phyloP scores from a whole-genome alignment of 2,888 invertebrate species.

The Sarcophaga subvicina region DNA sequence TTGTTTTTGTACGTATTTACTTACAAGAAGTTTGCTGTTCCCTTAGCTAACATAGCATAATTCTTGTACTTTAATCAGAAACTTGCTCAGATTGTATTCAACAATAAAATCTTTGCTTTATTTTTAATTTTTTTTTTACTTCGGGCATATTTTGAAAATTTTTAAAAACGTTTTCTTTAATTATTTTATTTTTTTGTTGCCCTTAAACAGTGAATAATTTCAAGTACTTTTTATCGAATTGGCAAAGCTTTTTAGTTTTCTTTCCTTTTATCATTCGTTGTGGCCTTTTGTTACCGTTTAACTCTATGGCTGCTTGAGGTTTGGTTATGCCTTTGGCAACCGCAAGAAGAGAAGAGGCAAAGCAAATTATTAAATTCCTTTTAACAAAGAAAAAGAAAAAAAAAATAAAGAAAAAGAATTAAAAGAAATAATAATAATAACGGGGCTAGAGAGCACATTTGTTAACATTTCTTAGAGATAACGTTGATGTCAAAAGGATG shows the following conservation, averaged over 20 bases:
- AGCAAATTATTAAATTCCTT: conserved; percentile 40
- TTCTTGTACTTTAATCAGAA: too few species aligned
- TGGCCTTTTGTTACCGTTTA: not conserved
- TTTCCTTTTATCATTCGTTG: not conserved
- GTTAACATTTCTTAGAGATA: too few species aligned
- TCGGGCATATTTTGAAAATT: not conserved
- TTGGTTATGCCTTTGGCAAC: not conserved
- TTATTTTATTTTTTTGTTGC: not conserved
- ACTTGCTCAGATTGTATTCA: too few species aligned
- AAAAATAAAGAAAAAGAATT: not conserved
- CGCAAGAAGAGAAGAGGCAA: not conserved
- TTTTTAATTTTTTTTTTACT: too few species aligned
- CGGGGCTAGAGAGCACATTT: too few species aligned
- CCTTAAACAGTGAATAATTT: not conserved
- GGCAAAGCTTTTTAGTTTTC: too few species aligned
- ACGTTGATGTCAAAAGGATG: too few species aligned
- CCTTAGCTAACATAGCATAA: too few species aligned
- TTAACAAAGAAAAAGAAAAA: conserved; percentile 1
- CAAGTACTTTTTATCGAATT: not conserved
- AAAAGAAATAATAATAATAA: not conserved
- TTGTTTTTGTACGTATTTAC: too few species aligned
- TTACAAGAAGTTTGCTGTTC: too few species aligned
- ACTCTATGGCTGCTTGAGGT: not conserved
- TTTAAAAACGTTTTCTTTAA: not conserved
- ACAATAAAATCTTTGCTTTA: too few species aligned